Evolutionary conservation across 2,797 vertebrate genomes (phyloP).

Genomic region (Poecile montanus): DNA sequence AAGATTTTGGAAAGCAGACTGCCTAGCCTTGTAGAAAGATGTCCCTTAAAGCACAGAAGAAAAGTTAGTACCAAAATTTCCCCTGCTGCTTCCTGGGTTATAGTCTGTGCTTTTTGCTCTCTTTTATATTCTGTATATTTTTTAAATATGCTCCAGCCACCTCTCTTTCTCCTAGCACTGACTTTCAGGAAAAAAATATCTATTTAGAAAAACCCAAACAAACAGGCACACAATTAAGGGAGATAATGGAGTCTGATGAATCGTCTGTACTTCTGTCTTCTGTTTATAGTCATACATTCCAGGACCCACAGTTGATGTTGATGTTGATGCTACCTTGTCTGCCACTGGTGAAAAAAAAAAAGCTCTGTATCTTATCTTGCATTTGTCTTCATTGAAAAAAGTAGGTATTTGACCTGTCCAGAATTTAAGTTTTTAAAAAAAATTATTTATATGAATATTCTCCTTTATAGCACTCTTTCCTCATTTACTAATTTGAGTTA

Average conservation of each 20-base stretch:
- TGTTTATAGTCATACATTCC: neutral
- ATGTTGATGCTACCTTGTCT: neutral
- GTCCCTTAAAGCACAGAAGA: neutral
- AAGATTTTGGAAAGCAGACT: neutral
- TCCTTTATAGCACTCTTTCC: neutral
- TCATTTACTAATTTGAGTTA: constrained; percentile 39
- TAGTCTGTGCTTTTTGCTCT: neutral
- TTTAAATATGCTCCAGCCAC: neutral
- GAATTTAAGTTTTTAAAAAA: neutral
- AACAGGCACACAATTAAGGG: neutral
- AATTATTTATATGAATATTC: neutral
- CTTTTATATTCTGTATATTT: neutral
- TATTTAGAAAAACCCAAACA: neutral
- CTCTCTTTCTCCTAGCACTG: neutral
- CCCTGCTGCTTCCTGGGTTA: neutral
- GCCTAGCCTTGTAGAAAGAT: neutral
- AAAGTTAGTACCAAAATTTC: neutral
- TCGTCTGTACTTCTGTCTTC: neutral
- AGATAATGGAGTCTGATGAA: neutral
- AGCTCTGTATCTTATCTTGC: neutral
- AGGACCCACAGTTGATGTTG: neutral
- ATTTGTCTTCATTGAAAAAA: neutral
- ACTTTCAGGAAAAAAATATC: neutral
- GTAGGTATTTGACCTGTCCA: neutral
- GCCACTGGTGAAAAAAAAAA: neutral